Conservation (phyloP, 2,113 vertebrate species). For the Cettia cetti region DNA sequence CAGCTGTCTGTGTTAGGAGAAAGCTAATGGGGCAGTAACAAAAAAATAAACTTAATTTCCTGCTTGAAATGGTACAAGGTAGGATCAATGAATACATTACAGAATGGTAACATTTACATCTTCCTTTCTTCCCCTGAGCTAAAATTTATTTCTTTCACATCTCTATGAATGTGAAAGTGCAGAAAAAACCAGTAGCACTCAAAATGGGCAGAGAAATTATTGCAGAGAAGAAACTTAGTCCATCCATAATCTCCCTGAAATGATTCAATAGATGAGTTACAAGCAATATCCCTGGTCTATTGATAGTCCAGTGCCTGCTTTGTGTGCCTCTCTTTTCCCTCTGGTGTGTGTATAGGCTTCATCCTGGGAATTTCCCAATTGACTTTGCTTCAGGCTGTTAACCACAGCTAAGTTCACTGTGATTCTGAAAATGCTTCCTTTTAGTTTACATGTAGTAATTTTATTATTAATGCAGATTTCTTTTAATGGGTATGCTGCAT, state of each 20-base stretch:
- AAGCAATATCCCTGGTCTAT: neutral
- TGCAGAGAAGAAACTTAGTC: neutral
- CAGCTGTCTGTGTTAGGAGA: neutral
- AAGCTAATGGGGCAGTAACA: neutral
- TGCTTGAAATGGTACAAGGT: neutral
- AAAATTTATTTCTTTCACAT: neutral
- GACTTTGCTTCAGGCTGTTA: constrained; percentile 1
- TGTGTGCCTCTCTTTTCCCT: neutral
- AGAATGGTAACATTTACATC: neutral
- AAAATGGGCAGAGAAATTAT: neutral
- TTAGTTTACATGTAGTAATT: neutral
- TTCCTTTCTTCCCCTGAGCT: neutral
- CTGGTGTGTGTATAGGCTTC: neutral
- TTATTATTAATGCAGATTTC: neutral
- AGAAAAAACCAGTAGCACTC: neutral
- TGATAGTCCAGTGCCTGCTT: neutral
- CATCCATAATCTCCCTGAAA: neutral
- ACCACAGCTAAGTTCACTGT: neutral
- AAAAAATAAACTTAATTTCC: neutral
- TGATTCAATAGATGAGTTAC: neutral
- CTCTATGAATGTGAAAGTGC: neutral
- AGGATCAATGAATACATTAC: neutral
- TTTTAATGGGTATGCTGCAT: neutral
- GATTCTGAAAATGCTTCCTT: neutral
- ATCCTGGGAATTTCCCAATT: neutral